These are phyloP conservation scores for Orthosia gracilis DNA, from an alignment of 2,888 invertebrate genomes.

Conservation along the genomic window DNA sequence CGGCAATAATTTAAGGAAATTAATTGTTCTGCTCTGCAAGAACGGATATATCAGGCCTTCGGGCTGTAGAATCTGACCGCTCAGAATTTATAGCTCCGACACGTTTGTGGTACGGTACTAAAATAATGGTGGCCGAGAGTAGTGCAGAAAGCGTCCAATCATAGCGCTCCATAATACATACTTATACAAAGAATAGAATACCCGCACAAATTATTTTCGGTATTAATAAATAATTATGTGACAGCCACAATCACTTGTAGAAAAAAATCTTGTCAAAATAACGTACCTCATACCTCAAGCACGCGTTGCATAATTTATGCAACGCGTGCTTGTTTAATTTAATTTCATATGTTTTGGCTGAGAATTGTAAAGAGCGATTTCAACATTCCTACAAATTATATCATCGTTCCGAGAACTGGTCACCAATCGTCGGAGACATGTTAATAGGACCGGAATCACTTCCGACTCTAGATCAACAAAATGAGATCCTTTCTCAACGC, in stretches of 20 bases:
- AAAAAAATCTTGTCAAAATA: slow-evolving; percentile 8
- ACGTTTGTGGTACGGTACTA: not conserved
- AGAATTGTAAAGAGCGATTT: slow-evolving; percentile 28
- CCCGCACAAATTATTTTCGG: not conserved
- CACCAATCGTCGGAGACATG: slow-evolving; percentile 30
- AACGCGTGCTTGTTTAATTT: slow-evolving; percentile 13
- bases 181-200: not conserved
- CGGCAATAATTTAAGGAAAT: slow-evolving; percentile 12
- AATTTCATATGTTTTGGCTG: slow-evolving; percentile 14
- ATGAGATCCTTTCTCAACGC: slow-evolving; percentile 60
- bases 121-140: not conserved
- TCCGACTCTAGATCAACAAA: slow-evolving; percentile 54
- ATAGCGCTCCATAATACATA: not conserved
- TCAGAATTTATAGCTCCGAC: not conserved
- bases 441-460: slow-evolving; percentile 64
- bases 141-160: not conserved
- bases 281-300: not conserved
- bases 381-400: slow-evolving; percentile 54
- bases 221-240: slow-evolving; percentile 15
- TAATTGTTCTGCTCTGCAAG: not conserved
- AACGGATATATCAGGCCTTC: not conserved
- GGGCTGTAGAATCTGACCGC: not conserved
- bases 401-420: slow-evolving; percentile 56
- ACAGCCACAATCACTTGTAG: slow-evolving; percentile 3
- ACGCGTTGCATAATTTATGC: not conserved